Evolutionary conservation across 2,888 invertebrate species (phyloP), one percentile per base, ranked within the genome.

Genomic region (Plusia festucae): DNA sequence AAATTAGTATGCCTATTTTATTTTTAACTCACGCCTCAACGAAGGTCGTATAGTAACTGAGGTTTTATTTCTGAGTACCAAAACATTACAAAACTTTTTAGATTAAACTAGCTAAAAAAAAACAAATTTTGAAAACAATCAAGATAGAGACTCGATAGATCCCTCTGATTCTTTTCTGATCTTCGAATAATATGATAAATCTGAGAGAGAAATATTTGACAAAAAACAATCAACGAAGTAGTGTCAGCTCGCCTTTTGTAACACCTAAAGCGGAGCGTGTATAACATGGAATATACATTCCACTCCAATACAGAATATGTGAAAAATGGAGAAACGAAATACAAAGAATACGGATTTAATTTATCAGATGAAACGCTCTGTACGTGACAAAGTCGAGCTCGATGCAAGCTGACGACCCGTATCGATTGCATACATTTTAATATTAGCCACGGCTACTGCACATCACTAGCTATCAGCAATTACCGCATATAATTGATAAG

Each of bases 381-480:
- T 78, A 85, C 87, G 86, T 87, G 85, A 84, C 85, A 73, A 65
- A 73, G 73, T 74, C 82, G 80, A 79, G 80, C 73, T 77, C 76
- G 78, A 77, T 85, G 88, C 88, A 88, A 86, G 86, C 88, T 83
- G 88, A 74, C 87, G 84, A 82, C 82, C 76, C 70, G 76, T 84
- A 89, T 90, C 86, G 88, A 91, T 90, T 87, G 87, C 89, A 90
- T 90, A 89, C 85, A 90, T 88, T 90, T 91, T 90, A 89, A 90
- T 90, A 90, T 87, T 84, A 84, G 78, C 79, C 76, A 71, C 74
- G 69, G 71, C 64, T 65, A 60, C 71, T 64, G 68, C 67, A 57
- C 52, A 58, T 40, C 46, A 52, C 24, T 72, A 55, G 61, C 69
- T 70, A 79, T 77, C 72, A 80, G 83, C 83, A 88, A 90, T 91